A percentile compares a stretch with the other conserved stretches of the same genome.
Evolutionary conservation across 2,113 vertebrate genomes (phyloP).

Genomic region (Dipodomys ordii): DNA sequence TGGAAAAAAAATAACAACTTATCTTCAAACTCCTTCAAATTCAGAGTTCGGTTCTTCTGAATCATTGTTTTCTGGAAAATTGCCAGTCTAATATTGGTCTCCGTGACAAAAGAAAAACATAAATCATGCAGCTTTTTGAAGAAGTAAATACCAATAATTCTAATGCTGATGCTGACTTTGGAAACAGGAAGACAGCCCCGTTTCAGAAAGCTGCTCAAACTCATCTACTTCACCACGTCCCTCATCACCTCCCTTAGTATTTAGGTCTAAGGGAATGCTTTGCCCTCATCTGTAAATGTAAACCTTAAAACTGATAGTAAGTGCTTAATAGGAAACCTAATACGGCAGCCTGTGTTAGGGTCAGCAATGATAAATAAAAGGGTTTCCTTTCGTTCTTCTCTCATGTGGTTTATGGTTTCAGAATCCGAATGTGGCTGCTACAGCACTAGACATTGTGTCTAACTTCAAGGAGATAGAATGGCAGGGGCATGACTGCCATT

Average conservation of each 20-base stretch:
- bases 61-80: neutral
- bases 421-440: neutral
- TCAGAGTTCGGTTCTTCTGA: neutral
- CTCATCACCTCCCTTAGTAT: neutral
- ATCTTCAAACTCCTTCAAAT: neutral
- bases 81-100: neutral
- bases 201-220: neutral
- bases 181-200: neutral
- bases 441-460: neutral
- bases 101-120: neutral
- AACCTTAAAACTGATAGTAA: neutral
- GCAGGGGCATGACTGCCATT: neutral
- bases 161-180: neutral
- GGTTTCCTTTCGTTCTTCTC: neutral
- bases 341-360: neutral
- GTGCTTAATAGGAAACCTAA: neutral
- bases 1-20: neutral
- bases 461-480: neutral
- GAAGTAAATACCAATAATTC: neutral
- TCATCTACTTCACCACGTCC: neutral
- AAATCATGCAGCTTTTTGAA: slow-evolving; percentile 9
- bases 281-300: neutral
- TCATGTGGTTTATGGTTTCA: neutral
- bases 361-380: neutral
- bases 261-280: neutral